Evolutionary conservation across 2,797 vertebrate species (phyloP), one percentile per base, ranked within the genome.

Genomic region (Dipus sagitta): DNA sequence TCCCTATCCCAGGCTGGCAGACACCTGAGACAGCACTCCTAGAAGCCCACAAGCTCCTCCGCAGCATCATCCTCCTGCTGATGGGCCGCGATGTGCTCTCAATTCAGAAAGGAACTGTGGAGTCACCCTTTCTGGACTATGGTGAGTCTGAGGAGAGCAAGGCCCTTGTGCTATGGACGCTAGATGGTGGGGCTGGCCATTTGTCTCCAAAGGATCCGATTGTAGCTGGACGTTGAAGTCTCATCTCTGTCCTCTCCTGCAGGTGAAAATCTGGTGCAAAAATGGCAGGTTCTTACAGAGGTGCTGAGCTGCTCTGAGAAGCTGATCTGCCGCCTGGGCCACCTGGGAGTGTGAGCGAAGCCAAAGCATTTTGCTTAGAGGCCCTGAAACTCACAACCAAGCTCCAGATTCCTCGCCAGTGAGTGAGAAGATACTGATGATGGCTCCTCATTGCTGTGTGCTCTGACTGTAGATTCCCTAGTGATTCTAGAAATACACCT

Each of bases 201-300:
- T 65, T 82, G 68, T 91, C 79, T 80, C 30, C 32, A 42, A 70
- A 42, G 11, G 42, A 60, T 75, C 23, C 20, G 30, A 17, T n/a
- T 20, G 0, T 64, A 34, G 30, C 70, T 42, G 15, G 62, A 0
- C 42, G 18, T 9, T 58, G 18, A 24, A 20, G 21, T 88, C 76
- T 54, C 3, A 1, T 65, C 88, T 74, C 60, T 94, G 4, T 91
- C 75, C 26, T 77, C 88, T 3, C 21, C 94, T 99, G 0, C 67
- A 97, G 99, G 99, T 77, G 99, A 99, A 75, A 99, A 99, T 97
- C 92, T 99, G 92, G 92, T 99, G 68, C 97, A 99, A 93, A 99
- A 99, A 97, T 99, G 99, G 99, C 98, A 99, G 96, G 98, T 99
- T 93, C 98, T 99, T 90, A 98, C 98, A 0, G 99, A 99, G 75